Conservation (phyloP, 1,140 invertebrate genomes). For the Pomacea maculata region DNA sequence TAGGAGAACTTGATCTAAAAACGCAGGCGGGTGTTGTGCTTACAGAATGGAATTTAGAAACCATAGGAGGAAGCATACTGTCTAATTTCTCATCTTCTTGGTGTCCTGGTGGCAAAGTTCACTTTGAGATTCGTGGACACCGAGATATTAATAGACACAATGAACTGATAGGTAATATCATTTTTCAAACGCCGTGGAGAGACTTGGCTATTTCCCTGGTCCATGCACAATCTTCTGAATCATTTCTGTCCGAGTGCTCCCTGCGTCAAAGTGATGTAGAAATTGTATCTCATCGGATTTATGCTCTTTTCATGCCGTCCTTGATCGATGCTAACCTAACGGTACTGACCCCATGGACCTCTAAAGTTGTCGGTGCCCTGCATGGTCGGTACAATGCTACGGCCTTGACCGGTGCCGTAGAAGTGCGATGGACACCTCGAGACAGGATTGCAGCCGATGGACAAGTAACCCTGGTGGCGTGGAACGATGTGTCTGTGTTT, state of each 20-base stretch:
- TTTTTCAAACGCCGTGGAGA: conserved; percentile 12
- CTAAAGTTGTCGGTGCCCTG: background rate
- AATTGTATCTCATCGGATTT: conserved; percentile 1
- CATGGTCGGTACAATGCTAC: background rate
- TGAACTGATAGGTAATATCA: background rate
- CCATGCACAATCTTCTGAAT: background rate
- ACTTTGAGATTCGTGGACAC: background rate
- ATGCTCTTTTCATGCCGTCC: background rate
- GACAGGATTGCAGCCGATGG: background rate
- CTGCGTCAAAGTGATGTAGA: background rate
- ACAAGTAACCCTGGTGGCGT: background rate
- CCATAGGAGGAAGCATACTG: background rate
- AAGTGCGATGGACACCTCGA: background rate
- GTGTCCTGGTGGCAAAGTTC: background rate
- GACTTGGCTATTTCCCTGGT: conserved; percentile 1
- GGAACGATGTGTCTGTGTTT: background rate
- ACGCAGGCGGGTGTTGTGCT: background rate
- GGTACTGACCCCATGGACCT: background rate
- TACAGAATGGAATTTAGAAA: conserved; percentile 2
- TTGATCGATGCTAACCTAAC: conserved; percentile 8
- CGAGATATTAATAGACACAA: background rate
- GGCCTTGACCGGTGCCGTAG: background rate
- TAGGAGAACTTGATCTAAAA: background rate
- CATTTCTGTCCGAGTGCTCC: conserved; percentile 4
- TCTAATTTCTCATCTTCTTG: conserved; percentile 4